These are phyloP conservation scores for Lysiphlebus fabarum DNA, from an alignment of 1,140 invertebrate species.

Conservation along the genomic window DNA sequence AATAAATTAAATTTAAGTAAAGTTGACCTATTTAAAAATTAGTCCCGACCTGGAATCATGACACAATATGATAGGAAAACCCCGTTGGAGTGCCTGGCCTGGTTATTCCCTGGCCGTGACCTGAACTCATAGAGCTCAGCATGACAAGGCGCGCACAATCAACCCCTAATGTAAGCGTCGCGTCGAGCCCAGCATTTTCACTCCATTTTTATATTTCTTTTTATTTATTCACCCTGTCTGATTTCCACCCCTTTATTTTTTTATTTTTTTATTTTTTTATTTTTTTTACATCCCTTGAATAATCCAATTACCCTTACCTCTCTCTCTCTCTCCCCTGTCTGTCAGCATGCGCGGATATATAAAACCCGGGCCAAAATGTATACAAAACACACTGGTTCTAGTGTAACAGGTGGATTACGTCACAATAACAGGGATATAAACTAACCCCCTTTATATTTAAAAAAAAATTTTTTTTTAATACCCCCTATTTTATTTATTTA, in stretches of 20 bases:
- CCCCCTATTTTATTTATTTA: no score
- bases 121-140: slow-evolving; percentile 4
- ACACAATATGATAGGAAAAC: slow-evolving; percentile 12
- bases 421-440: slow-evolving; percentile 20
- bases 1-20: not conserved
- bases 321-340: slow-evolving; percentile 9
- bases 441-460: no score
- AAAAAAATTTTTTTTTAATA: no score
- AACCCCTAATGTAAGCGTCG: not conserved
- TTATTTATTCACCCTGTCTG: not conserved
- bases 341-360: slow-evolving; percentile 1
- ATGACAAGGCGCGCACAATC: not conserved
- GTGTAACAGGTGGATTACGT: slow-evolving; percentile 54
- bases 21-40: slow-evolving; percentile 14
- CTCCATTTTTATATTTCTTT: not conserved
- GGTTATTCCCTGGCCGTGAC: slow-evolving; percentile 25
- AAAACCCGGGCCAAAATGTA: slow-evolving; percentile 14
- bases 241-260: not conserved
- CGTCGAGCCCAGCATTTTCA: not conserved
- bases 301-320: no score
- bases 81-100: slow-evolving; percentile 20
- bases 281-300: not conserved
- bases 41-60: slow-evolving; percentile 18
- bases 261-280: not conserved
- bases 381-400: slow-evolving; percentile 15